A percentile compares a stretch with the other conserved stretches of the same genome.
Evolutionary conservation across 2,113 vertebrate genomes (phyloP).

Genomic region (Spilogale gracilis): DNA sequence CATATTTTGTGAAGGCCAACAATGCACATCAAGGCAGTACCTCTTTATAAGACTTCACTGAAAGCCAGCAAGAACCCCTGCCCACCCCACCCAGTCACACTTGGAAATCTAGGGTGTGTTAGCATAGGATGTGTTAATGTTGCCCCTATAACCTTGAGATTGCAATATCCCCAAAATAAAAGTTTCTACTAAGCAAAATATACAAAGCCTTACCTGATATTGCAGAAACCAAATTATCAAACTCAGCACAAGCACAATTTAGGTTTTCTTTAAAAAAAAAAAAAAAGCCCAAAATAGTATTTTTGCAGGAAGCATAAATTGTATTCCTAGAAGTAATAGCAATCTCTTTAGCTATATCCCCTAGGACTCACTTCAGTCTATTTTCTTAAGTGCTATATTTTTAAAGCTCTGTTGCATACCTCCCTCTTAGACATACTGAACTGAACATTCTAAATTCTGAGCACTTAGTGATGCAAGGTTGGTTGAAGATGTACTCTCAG

Average conservation of each 20-base stretch:
- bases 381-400: slow-evolving; percentile 82
- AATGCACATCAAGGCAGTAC: background rate
- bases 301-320: slow-evolving; percentile 85
- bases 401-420: slow-evolving; percentile 50
- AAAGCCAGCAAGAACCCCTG: background rate
- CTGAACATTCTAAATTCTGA: background rate
- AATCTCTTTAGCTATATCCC: slow-evolving; percentile 79
- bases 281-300: slow-evolving; percentile 74
- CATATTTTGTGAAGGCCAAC: background rate
- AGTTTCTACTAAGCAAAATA: slow-evolving; percentile 76
- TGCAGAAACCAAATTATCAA: slow-evolving; percentile 76
- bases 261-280: slow-evolving; percentile 67
- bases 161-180: slow-evolving; percentile 65
- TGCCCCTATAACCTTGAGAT: background rate
- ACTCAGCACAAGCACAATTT: background rate
- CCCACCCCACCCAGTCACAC: background rate
- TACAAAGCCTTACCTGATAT: slow-evolving; percentile 67
- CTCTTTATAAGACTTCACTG: background rate
- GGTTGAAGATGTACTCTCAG: background rate
- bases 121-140: background rate
- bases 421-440: background rate
- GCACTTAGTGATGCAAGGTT: accelerated
- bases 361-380: slow-evolving; percentile 63
- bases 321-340: slow-evolving; percentile 86
- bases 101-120: slow-evolving; percentile 13